Percentiles rank a stretch among this genome's conserved stretches.
These are phyloP conservation scores for Euphonia xanthogaster DNA, from an alignment of 2,797 vertebrate species.

Conservation along the genomic window DNA sequence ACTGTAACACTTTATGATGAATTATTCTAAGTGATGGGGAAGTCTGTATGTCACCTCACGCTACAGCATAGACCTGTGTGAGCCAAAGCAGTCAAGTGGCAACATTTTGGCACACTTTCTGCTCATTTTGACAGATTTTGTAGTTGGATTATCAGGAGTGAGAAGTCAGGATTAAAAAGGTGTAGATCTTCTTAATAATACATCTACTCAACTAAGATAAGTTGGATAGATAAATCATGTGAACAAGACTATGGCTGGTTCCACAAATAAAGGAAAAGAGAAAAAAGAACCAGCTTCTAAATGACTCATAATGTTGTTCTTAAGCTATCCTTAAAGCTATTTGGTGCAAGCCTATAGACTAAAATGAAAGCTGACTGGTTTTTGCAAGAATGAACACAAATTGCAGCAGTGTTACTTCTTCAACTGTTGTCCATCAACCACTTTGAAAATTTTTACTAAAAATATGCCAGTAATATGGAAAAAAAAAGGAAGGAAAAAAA, in stretches of 20 bases:
- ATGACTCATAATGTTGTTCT: neutral
- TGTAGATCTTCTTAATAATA: neutral
- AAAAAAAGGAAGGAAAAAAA: rapidly evolving
- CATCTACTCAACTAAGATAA: neutral
- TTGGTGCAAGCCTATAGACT: neutral
- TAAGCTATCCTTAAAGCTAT: neutral
- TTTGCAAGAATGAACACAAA: neutral
- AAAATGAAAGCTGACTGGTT: neutral
- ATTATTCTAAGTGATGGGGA: neutral
- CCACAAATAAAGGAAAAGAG: neutral
- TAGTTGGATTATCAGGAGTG: neutral
- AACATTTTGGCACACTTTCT: neutral
- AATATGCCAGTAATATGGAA: neutral
- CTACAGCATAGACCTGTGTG: neutral
- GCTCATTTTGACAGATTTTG: neutral
- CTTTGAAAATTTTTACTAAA: neutral
- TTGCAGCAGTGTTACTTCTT: neutral
- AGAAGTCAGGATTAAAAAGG: neutral
- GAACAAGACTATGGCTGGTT: neutral
- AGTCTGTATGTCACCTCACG: neutral
- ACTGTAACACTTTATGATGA: neutral
- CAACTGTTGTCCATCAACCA: rapidly evolving
- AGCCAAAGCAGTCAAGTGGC: neutral
- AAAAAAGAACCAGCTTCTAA: neutral
- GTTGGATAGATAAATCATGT: neutral